A percentile compares a stretch with the other conserved stretches of the same genome.
Evolutionary conservation across 1,140 invertebrate genomes (phyloP).

Genomic region (Steinernema khuongi): DNA sequence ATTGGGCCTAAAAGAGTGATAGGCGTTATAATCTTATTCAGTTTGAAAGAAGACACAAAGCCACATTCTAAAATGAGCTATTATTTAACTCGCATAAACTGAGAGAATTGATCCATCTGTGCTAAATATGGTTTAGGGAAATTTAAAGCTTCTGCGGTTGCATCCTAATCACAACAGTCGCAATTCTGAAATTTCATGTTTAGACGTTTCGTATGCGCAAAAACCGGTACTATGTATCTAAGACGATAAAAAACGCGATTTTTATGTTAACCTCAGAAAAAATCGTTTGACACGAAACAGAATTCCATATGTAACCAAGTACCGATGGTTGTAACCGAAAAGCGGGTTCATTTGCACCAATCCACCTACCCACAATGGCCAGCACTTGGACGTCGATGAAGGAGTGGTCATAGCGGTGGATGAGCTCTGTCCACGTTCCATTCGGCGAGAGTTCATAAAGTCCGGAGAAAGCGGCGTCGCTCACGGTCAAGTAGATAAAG

Average conservation of each 20-base stretch:
- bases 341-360: background rate
- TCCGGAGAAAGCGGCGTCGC: slow-evolving; percentile 30
- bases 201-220: no score
- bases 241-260: background rate
- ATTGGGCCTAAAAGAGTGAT: slow-evolving; percentile 32
- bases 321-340: no score
- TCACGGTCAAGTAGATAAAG: slow-evolving; percentile 29
- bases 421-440: slow-evolving; percentile 33
- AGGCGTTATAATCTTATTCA: background rate
- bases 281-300: no score
- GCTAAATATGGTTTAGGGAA: no score
- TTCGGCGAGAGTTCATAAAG: slow-evolving; percentile 30
- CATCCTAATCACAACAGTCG: no score
- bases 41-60: background rate
- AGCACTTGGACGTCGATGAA: slow-evolving; percentile 11
- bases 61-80: background rate
- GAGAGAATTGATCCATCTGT: no score
- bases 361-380: background rate
- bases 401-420: slow-evolving; percentile 12
- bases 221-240: no score
- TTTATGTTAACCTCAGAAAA: background rate
- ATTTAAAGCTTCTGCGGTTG: no score
- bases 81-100: no score
- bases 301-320: no score
- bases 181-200: no score